A percentile compares a stretch with the other conserved stretches of the same genome.
Evolutionary conservation across 2,888 invertebrate species (phyloP).

Genomic region (Cheilosia impressa): DNA sequence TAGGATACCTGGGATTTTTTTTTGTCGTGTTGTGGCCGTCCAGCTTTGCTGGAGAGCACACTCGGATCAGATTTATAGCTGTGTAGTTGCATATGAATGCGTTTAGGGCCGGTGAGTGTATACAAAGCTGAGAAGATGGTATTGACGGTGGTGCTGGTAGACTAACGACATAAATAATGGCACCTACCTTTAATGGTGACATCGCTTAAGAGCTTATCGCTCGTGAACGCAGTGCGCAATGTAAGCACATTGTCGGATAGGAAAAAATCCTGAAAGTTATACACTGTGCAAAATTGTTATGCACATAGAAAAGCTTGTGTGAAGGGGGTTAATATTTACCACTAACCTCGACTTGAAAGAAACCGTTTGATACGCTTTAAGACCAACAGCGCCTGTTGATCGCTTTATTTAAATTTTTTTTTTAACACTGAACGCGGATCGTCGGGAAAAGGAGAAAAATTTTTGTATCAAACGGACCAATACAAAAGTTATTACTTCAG

Average conservation of each 20-base stretch:
- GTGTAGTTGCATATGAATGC: conserved; percentile 64
- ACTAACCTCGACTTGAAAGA: no score
- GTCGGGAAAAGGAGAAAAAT: no score
- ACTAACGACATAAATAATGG: conserved; percentile 59
- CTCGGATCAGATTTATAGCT: conserved; percentile 66
- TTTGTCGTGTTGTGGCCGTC: background rate
- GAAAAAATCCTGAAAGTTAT: background rate
- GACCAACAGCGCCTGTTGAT: no score
- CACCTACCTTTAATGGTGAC: conserved; percentile 66
- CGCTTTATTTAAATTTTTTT: no score
- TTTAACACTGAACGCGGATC: no score
- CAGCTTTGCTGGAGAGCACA: conserved; percentile 8
- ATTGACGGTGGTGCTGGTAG: conserved; percentile 43
- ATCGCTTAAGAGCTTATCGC: conserved; percentile 67
- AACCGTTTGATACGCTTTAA: no score
- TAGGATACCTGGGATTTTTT: conserved; percentile 23
- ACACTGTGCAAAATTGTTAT: conserved; percentile 7
- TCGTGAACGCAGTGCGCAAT: conserved; percentile 14
- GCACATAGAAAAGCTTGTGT: no score
- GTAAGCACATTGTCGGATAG: conserved; percentile 8
- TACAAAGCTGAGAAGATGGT: conserved; percentile 36
- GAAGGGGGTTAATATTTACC: no score
- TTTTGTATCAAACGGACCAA: no score
- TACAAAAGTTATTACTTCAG: no score
- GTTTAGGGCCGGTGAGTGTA: conserved; percentile 37